phyloP scores from a whole-genome alignment of 2,888 invertebrate genomes.

The Polietes domitor region DNA sequence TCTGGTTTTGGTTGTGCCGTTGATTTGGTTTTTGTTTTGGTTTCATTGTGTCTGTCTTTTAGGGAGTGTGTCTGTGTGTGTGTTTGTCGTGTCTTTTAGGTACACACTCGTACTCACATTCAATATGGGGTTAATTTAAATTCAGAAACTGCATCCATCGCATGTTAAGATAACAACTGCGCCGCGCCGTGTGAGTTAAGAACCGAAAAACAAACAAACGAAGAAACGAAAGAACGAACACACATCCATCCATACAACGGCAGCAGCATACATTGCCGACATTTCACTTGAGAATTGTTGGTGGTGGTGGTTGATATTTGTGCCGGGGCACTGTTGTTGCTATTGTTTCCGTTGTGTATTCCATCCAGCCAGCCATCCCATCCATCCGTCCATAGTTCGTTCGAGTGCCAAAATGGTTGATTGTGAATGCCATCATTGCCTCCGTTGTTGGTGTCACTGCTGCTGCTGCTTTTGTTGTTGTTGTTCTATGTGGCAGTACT shows the following conservation, averaged over 20 bases:
- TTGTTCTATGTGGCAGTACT: no score
- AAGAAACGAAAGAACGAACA: conserved; percentile 26
- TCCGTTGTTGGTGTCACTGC: not conserved
- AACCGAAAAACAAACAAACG: conserved; percentile 16
- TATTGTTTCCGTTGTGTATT: not conserved
- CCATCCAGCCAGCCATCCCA: not conserved
- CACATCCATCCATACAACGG: conserved; percentile 2
- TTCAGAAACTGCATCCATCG: conserved; percentile 67
- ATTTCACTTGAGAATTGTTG: conserved; percentile 27
- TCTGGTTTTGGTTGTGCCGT: conserved; percentile 21
- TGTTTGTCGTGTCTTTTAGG: conserved; percentile 59
- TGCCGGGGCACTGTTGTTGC: not conserved
- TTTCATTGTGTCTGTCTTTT: conserved; percentile 45
- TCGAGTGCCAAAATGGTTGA: conserved; percentile 57
- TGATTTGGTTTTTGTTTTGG: conserved; percentile 46
- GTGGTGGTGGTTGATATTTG: conserved; percentile 39
- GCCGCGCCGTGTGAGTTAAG: conserved; percentile 42
- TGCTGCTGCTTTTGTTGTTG: no score
- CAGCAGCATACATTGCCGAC: not conserved
- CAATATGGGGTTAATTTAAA: conserved; percentile 74
- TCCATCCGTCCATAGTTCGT: conserved; percentile 26
- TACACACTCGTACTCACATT: conserved; percentile 52
- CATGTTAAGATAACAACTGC: conserved; percentile 62
- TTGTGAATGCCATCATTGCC: conserved; percentile 15
- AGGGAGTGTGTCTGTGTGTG: conserved; percentile 57